These are phyloP conservation scores for Ptiloglossa arizonensis DNA, from an alignment of 1,140 invertebrate genomes.

Conservation along the genomic window DNA sequence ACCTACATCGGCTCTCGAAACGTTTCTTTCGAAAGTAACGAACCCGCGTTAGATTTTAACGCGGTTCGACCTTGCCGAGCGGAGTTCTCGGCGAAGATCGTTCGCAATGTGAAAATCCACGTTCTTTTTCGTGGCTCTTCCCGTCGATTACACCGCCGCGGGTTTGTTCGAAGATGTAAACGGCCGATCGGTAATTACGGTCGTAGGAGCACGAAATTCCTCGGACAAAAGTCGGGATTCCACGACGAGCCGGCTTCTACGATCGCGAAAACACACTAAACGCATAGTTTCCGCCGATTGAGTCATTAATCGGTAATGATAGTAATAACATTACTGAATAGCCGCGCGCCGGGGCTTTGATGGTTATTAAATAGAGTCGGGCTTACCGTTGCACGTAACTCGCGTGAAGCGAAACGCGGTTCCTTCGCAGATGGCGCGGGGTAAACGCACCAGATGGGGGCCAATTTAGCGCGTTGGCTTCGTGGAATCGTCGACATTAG, in stretches of 20 bases:
- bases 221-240: not conserved
- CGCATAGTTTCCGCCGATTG: slow-evolving; percentile 34
- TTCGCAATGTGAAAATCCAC: slow-evolving; percentile 5
- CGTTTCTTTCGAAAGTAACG: too few relatives aligned
- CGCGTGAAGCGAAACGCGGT: slow-evolving; percentile 2
- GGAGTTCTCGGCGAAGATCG: too few relatives aligned
- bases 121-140: not conserved
- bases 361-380: slow-evolving; percentile 30
- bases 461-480: slow-evolving; percentile 14
- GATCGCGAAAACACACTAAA: slow-evolving; percentile 11
- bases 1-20: too few relatives aligned
- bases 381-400: slow-evolving; percentile 2
- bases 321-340: slow-evolving; percentile 24
- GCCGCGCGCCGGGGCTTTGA: not conserved
- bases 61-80: too few relatives aligned
- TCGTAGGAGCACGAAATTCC: not conserved
- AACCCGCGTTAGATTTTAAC: too few relatives aligned
- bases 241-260: not conserved
- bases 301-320: slow-evolving; percentile 45
- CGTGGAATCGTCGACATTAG: not conserved
- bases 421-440: not conserved
- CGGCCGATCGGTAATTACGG: slow-evolving; percentile 12
- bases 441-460: slow-evolving; percentile 1
- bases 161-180: not conserved
- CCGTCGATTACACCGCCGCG: not conserved